Base-by-base conservation (phyloP, 1,140 invertebrate genomes). In the Aphidius ervi region DNA sequence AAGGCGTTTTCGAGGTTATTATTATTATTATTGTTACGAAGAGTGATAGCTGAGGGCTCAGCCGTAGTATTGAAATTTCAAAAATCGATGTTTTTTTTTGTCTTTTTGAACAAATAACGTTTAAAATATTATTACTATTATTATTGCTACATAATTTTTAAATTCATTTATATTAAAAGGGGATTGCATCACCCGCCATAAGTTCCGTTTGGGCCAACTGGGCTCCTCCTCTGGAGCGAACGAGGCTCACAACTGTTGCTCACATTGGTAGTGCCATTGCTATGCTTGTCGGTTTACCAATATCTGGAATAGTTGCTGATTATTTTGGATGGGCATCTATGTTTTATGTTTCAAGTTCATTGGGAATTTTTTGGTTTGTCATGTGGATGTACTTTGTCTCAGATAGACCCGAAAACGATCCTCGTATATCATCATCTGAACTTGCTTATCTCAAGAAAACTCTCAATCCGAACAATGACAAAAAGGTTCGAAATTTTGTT, bases 181-280 rank as follows among this genome's bases (percentile, higher is more conserved):
- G 93, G 48, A 92, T 95, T 0, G 93, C 92, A 1, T 95, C 93
- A 76, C 93, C 93, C 5, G 88, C 91, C 64, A 94, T 94, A 57
- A 91, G 94, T 74, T 89, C 89, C 8, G 85, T 95, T 31, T 93
- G 93, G 91, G 83, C 90, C 0, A 85, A 87, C 60, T 96, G 94
- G 93, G 88, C 91, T n/a, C 94, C 93, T 20, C 87, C 89, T 0
- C 70, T 86, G 23, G 93, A 96, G 74, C 83, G 92, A 42, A 91
- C 88, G 5, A 83, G 88, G 9, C 78, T 93, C 45, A 87, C 89
- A 0, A 90, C 87, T 0, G 83, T 92, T 42, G 87, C 90, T 1
- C 92, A 92, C 77, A 91, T 90, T 37, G 92, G 92, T 7, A 90
- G 87, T 67, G 92, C 91, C 74, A 84, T 90, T 5, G 91, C 91